Evolutionary conservation across 2,797 vertebrate species (phyloP).

Genomic region (Mormyrus hasselquistii): DNA sequence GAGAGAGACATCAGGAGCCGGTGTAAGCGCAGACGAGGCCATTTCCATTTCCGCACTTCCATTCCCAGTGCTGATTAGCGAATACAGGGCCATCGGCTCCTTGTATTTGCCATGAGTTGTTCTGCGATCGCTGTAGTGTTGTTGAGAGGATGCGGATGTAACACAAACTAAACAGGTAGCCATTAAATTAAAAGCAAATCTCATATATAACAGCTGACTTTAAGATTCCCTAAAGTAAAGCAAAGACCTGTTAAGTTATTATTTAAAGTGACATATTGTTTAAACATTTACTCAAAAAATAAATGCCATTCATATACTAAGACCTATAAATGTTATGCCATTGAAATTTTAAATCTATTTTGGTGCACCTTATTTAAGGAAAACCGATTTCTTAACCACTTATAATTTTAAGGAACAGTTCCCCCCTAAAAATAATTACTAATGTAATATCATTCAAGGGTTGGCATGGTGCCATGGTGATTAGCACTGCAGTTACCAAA

Average conservation of each 20-base stretch:
- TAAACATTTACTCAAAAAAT: background rate
- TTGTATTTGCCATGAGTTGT: background rate
- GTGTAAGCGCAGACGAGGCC: background rate
- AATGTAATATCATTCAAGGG: background rate
- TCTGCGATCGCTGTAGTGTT: background rate
- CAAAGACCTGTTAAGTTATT: background rate
- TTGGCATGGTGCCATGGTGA: background rate
- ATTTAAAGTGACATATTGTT: background rate
- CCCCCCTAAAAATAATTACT: background rate
- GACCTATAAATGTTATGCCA: background rate
- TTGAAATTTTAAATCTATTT: background rate
- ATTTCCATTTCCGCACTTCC: background rate
- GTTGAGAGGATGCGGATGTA: background rate
- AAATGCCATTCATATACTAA: background rate
- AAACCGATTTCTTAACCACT: background rate
- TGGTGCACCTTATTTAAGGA: background rate
- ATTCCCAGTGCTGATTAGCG: background rate
- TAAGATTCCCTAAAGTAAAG: background rate
- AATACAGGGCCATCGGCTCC: background rate
- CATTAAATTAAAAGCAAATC: background rate
- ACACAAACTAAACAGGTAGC: background rate
- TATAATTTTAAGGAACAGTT: background rate
- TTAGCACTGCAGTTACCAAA: background rate
- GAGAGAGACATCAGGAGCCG: background rate
- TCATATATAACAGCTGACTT: background rate